Base-by-base conservation (phyloP, 2,888 invertebrate genomes). In the Entomobrya multifasciata region DNA sequence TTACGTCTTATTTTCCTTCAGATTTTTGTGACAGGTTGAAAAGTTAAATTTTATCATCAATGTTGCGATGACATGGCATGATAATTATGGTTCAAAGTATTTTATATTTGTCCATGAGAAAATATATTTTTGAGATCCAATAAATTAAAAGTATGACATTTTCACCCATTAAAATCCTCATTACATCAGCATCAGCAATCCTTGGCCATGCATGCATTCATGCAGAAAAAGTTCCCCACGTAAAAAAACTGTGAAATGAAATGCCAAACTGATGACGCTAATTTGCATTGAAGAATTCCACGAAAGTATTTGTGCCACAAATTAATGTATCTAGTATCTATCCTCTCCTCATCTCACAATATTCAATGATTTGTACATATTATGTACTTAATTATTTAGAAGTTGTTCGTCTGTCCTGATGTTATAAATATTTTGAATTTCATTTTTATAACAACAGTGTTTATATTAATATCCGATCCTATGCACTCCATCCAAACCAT, bases 171-270 rank as follows among this genome's bases (percentile, higher is more conserved):
- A 67, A 67, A 41, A 67, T 67, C 5, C 36, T 36, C 36, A 67
- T 67, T 67, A 67, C 67, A 44, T 67, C 67, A 67, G 67, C 67
- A n/a, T n/a, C n/a, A n/a, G n/a, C n/a, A 65, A 67, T 41, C 41
- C 67, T 67, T 67, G 67, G 67, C 20, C 17, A 67, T 41, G 67
- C 41, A 67, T 67, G 1, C 17, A 20, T 67, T 20, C 67, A 67
- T 44, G 22, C 11, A 13, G 27, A 27, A 60, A 60, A 60, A n/a
- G n/a, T n/a, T n/a, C n/a, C n/a, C n/a, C 10, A 27, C 13, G 4
- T 15, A 27, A 60, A 22, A 27, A 57, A 57, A 57, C 5, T 15
- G 10, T 52, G 20, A 3, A 20, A 60, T 22, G 13, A 10, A 3
- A 27, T 25, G 3, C 3, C 27, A 60, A 27, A 6, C 5, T 10